These are phyloP conservation scores for Phasia obesa DNA, from an alignment of 2,888 invertebrate species.

Conservation along the genomic window DNA sequence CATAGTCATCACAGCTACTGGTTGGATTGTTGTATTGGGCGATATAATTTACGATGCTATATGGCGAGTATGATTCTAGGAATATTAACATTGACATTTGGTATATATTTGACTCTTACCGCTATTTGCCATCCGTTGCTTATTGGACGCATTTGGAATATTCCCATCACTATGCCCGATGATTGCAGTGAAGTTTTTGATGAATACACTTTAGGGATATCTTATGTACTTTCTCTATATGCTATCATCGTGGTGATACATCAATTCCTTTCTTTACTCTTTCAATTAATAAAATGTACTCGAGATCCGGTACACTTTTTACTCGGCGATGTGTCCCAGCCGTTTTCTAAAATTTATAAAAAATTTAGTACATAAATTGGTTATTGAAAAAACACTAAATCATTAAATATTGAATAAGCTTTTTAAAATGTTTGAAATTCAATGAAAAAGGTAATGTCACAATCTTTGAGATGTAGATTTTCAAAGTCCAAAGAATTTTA, in stretches of 20 bases:
- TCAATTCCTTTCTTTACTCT: slow-evolving; percentile 51
- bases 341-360: slow-evolving; percentile 65
- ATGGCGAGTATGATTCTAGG: slow-evolving; percentile 87
- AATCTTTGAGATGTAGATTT: no score
- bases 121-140: slow-evolving; percentile 91
- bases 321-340: slow-evolving; percentile 64
- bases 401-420: neutral
- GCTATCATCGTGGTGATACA: slow-evolving; percentile 49
- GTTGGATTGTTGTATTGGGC: slow-evolving; percentile 93
- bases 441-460: no score
- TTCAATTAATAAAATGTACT: slow-evolving; percentile 60
- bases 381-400: neutral
- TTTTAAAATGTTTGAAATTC: no score
- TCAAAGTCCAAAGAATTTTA: no score
- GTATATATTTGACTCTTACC: slow-evolving; percentile 91
- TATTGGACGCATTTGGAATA: slow-evolving; percentile 77
- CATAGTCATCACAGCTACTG: slow-evolving; percentile 92
- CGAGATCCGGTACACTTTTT: slow-evolving; percentile 57
- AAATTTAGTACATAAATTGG: slow-evolving; percentile 57
- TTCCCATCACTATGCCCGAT: slow-evolving; percentile 88
- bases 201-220: slow-evolving; percentile 83
- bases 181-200: slow-evolving; percentile 93
- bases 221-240: slow-evolving; percentile 59
- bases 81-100: slow-evolving; percentile 87
- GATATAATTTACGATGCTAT: slow-evolving; percentile 90